Evolutionary conservation across 2,113 vertebrate genomes (phyloP).

Genomic region (Fregetta grallaria): DNA sequence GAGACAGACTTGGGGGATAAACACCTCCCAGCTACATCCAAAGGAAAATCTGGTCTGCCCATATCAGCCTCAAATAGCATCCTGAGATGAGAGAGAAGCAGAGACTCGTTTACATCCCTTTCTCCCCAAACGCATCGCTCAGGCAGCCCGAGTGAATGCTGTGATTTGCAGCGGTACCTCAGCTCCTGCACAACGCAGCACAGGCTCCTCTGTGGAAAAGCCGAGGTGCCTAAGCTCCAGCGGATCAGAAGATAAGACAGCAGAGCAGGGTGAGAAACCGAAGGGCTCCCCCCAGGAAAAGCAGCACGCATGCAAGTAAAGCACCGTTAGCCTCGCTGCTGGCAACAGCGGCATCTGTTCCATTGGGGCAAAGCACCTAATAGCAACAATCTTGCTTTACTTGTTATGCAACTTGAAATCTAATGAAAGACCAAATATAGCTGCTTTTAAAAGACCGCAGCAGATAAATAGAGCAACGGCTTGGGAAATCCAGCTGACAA

Average conservation of each 20-base stretch:
- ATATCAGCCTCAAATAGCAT: neutral
- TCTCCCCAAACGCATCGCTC: fast-evolving
- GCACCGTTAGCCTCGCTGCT: neutral
- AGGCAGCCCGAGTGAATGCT: neutral
- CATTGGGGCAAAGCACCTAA: neutral
- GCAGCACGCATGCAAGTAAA: neutral
- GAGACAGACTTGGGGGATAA: neutral
- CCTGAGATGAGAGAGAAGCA: neutral
- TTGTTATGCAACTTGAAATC: slow-evolving; percentile 4
- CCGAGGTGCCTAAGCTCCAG: neutral
- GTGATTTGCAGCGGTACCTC: neutral
- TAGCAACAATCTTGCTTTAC: neutral
- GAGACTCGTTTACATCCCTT: neutral
- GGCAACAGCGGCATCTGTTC: neutral
- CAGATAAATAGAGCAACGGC: neutral
- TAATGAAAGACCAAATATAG: slow-evolving; percentile 47
- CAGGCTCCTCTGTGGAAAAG: neutral
- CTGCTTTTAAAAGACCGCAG: neutral
- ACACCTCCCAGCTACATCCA: neutral
- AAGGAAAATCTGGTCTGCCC: neutral
- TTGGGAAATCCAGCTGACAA: neutral
- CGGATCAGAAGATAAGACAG: neutral
- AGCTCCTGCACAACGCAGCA: neutral
- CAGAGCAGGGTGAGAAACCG: neutral
- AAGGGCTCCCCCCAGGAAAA: neutral